Conservation (phyloP, 2,797 vertebrate species). For the Euphonia xanthogaster region DNA sequence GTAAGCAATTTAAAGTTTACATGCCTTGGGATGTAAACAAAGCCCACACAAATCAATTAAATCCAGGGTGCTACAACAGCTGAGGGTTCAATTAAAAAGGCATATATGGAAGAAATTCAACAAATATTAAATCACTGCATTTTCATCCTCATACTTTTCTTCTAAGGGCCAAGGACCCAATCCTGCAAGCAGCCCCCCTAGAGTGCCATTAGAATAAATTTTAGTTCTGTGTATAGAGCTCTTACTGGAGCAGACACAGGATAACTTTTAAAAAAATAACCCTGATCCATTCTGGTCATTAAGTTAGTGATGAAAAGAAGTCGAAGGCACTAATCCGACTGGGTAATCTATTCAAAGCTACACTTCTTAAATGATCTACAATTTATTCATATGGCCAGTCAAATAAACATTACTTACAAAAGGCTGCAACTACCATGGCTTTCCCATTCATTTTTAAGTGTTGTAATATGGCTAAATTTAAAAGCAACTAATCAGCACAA, state of each 20-base stretch:
- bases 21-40: neutral
- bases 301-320: conserved; percentile 8
- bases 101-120: neutral
- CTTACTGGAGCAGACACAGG: neutral
- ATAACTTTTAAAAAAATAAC: neutral
- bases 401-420: conserved; percentile 21
- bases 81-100: neutral
- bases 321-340: neutral
- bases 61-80: neutral
- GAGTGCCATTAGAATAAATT: neutral
- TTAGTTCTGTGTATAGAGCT: neutral
- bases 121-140: neutral
- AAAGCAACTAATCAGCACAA: neutral
- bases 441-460: neutral
- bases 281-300: neutral
- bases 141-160: neutral
- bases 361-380: conserved; percentile 13
- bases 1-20: neutral
- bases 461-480: neutral
- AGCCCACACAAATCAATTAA: neutral
- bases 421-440: neutral
- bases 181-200: neutral
- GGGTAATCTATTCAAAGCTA: conserved; percentile 40
- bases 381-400: conserved; percentile 11
- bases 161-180: neutral